A percentile compares a stretch with the other conserved stretches of the same genome.
Evolutionary conservation across 2,113 vertebrate genomes (phyloP).

Genomic region (Ptilorrhoa leucosticta): DNA sequence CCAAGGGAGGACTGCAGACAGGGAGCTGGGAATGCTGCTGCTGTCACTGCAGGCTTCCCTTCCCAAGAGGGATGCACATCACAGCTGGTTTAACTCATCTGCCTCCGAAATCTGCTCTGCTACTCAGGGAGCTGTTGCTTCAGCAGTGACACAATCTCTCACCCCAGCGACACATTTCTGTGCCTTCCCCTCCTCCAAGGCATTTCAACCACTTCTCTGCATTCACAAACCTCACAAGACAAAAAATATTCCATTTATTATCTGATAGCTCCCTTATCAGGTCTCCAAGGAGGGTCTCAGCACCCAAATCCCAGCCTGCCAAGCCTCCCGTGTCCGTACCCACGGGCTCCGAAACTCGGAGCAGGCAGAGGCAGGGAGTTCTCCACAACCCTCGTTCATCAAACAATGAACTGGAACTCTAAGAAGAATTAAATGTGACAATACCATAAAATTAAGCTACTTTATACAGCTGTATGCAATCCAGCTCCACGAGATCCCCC

Average conservation of each 20-base stretch:
- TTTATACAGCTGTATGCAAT: not conserved
- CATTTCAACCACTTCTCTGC: not conserved
- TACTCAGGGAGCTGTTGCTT: not conserved
- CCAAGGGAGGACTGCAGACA: not conserved
- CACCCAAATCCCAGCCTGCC: not conserved
- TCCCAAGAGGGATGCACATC: not conserved
- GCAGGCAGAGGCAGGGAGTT: not conserved
- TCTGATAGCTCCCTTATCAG: not conserved
- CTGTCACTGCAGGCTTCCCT: not conserved
- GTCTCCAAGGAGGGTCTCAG: not conserved
- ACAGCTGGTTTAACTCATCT: constrained; percentile 29
- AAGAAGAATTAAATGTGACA: not conserved
- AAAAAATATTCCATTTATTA: not conserved
- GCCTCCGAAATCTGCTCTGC: not conserved
- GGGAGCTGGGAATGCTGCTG: not conserved
- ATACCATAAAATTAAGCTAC: not conserved
- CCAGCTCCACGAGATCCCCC: not conserved
- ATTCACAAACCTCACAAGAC: not conserved
- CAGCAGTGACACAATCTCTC: not conserved
- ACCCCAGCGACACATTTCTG: not conserved
- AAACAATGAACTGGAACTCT: not conserved
- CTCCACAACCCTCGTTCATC: not conserved
- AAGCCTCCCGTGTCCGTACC: not conserved
- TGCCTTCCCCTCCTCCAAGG: not conserved
- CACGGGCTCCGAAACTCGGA: not conserved